These are phyloP conservation scores for Physella acuta DNA, from an alignment of 1,140 invertebrate genomes.

Conservation along the genomic window DNA sequence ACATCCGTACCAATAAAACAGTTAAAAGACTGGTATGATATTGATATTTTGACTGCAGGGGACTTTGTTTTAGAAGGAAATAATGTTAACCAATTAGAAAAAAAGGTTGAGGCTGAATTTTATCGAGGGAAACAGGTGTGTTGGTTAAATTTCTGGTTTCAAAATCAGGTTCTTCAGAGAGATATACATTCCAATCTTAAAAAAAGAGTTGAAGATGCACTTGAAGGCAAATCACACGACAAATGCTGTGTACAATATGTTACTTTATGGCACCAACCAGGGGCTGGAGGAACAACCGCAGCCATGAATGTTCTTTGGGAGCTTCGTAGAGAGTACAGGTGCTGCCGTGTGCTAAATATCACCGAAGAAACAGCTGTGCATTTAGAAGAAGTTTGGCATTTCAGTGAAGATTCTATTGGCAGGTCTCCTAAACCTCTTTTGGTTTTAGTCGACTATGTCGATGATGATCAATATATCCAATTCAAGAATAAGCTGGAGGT, in stretches of 20 bases:
- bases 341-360: constrained; percentile 33
- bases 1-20: constrained; percentile 6
- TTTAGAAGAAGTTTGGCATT: constrained; percentile 29
- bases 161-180: constrained; percentile 32
- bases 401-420: constrained; percentile 26
- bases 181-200: constrained; percentile 20
- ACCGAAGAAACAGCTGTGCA: constrained; percentile 34
- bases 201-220: constrained; percentile 24
- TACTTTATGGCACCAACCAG: constrained; percentile 34
- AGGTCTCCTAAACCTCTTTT: constrained; percentile 27
- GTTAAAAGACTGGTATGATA: constrained; percentile 21
- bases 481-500: constrained; percentile 19
- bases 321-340: constrained; percentile 29
- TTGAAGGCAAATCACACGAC: constrained; percentile 27
- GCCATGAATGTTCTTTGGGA: constrained; percentile 37
- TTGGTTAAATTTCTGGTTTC: constrained; percentile 40
- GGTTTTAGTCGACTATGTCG: constrained; percentile 31
- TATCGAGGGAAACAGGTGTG: constrained; percentile 30
- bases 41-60: constrained; percentile 12
- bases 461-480: constrained; percentile 36
- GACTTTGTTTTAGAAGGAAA: constrained; percentile 4
- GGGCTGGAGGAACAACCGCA: constrained; percentile 37
- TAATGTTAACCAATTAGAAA: constrained; percentile 9
- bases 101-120: constrained; percentile 29
- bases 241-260: constrained; percentile 28